Base-by-base conservation (phyloP, 30 jellyfish, hydroid and myxozoan species). In the Aurelia sp. region DNA sequence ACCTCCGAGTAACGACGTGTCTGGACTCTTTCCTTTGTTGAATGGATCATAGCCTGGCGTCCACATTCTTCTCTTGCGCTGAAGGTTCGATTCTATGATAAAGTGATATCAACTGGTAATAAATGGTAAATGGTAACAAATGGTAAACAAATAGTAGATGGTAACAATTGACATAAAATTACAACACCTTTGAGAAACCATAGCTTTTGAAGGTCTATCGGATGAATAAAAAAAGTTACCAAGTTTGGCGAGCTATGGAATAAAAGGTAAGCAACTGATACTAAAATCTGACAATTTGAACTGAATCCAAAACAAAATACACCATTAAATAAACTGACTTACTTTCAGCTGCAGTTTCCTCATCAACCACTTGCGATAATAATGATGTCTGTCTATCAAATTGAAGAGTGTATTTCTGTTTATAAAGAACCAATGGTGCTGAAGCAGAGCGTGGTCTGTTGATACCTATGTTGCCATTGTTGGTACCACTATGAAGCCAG, bases 391-490 rank as follows among this genome's bases (percentile, higher is more conserved):
- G 87, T 20, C 90, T 67, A 48, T 87, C 96, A 58, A 87, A 87
- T 47, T 87, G 96, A 9, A 87, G 82, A 18, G 96, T 87, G 86
- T 66, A 87, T 65, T 87, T 87, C 75, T 67, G 88, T 47, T 78
- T 76, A 67, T 87, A 87, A 62, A 78, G 72, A 17, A 78, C 90
- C 41, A 87, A 76, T 40, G 90, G 96, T 11, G 78, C 89, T 1
- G 96, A 87, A 41, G 84, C 70, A 5, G 96, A 87, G 30, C 96
- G 96, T 8, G 96, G 90, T 53, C 90, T 35, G 48, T 44, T 53
- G 60, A 18, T 18, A 27, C 74, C 87, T 18, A 61, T 44, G 35
- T 57, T 74, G 50, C 50, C 50, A 37, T 37, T 37, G 9, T 37
- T 37, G 0, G 50, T 7, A 19, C 79, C 85, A 30, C 81, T 50